Percentiles rank a stretch among this genome's conserved stretches.
Conservation (phyloP, 2,113 vertebrate species). For the Hystrix brachyura region DNA sequence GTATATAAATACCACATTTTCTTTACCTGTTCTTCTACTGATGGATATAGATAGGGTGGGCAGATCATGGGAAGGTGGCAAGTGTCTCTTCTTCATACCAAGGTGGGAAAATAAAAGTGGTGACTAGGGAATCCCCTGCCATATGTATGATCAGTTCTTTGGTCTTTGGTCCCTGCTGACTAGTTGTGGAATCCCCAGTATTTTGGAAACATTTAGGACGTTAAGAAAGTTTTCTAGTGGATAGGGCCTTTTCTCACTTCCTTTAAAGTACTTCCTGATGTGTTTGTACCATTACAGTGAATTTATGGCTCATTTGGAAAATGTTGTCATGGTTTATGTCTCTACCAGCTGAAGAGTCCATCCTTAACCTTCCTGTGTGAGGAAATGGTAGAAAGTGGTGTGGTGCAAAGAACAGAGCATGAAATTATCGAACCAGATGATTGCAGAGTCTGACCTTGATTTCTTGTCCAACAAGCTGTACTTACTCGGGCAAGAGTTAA, state of each 20-base stretch:
- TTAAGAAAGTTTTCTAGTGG: constrained; percentile 71
- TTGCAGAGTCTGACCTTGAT: neutral
- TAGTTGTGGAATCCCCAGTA: constrained; percentile 68
- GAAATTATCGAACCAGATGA: neutral
- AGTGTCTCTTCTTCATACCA: neutral
- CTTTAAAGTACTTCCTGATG: constrained; percentile 71
- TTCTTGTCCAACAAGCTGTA: neutral
- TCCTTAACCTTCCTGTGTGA: neutral
- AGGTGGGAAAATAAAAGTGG: constrained; percentile 39
- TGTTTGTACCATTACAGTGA: constrained; percentile 21
- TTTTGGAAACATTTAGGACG: constrained; percentile 76
- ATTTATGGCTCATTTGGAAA: constrained; percentile 9
- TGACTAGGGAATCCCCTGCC: constrained; percentile 35
- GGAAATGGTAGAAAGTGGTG: neutral
- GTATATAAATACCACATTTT: neutral
- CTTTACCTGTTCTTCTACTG: neutral
- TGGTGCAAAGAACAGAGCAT: neutral
- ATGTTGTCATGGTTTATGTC: neutral
- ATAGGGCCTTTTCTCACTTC: constrained; percentile 74
- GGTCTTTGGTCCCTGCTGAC: constrained; percentile 57
- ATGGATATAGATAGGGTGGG: neutral
- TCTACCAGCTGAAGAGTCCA: neutral
- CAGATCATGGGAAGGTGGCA: neutral
- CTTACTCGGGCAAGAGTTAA: neutral
- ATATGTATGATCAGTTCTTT: neutral